phyloP scores from a whole-genome alignment of 2,113 vertebrate genomes.

The Tylochromis polylepis region DNA sequence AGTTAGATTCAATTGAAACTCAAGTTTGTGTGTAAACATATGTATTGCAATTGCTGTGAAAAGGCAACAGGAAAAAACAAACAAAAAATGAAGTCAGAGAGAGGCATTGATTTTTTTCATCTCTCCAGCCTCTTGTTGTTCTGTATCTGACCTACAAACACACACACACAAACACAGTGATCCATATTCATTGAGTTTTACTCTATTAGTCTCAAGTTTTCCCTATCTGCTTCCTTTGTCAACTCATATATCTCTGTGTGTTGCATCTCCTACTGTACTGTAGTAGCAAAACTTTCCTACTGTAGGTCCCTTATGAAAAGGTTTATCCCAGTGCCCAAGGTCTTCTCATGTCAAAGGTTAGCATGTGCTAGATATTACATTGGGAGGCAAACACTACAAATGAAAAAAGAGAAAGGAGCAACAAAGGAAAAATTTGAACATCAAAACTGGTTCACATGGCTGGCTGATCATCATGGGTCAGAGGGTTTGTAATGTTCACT shows the following conservation, averaged over 20 bases:
- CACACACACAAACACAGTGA: background rate
- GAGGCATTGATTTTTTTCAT: background rate
- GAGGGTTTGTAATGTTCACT: slow-evolving; percentile 11
- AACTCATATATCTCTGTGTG: background rate
- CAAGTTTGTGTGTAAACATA: background rate
- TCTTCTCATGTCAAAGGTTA: slow-evolving; percentile 22
- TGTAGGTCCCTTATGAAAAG: background rate
- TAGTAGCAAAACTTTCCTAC: background rate
- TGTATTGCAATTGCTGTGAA: background rate
- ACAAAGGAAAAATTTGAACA: slow-evolving; percentile 19
- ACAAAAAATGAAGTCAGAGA: background rate
- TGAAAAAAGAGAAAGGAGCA: background rate
- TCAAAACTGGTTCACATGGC: slow-evolving; percentile 26
- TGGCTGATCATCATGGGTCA: slow-evolving; percentile 29
- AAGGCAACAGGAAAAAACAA: background rate
- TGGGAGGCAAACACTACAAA: background rate
- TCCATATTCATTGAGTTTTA: background rate
- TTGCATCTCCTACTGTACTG: background rate
- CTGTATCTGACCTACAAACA: background rate
- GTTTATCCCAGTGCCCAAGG: background rate
- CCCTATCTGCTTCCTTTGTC: background rate
- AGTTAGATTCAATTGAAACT: background rate
- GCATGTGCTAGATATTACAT: background rate
- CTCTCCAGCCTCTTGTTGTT: background rate
- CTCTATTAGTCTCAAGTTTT: background rate